Base-by-base conservation (phyloP, 1,140 invertebrate genomes). In the Drosophila subpulchrella region DNA sequence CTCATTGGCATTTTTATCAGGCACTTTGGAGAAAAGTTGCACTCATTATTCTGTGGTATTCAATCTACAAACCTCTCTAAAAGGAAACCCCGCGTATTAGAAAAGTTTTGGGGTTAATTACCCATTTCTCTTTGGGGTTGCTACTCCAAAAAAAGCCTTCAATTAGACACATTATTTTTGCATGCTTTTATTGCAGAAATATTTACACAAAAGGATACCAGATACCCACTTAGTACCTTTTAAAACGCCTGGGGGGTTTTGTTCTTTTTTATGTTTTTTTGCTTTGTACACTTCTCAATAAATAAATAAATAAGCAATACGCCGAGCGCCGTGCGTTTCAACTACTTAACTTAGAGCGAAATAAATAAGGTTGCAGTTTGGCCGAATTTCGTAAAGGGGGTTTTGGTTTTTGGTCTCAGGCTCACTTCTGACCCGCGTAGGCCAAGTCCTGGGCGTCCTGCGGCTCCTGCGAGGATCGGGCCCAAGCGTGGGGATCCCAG, bases 401-500 rank as follows among this genome's bases (percentile, higher is more conserved):
- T 51, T 38, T 62, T 42, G 41, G 60, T 50, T 39, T 11, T 8
- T 20, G 8, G 24, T 56, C 39, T 72, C 70, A 78, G 58, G 81
- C 74, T 59, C 67, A 75, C 44, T 90, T 90, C 91, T 95, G 94
- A 57, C 92, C 95, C 61, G 93, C 93, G 93, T 95, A 96, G 41
- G 95, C 95, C 80, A 95, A 93, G 85, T 95, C 94, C 79, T 95
- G 95, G 32, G 94, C 94, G 80, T 93, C 94, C 86, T 93, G 91
- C 17, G 77, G 84, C 71, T 92, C 89, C 48, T 90, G 82, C 10
- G 89, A 92, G 30, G 89, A 91, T 50, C 91, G 88, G 51, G 90
- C 83, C 91, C 90, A 92, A 24, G 82, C 91, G 57, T 91, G 91
- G 6, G 91, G 93, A 73, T 96, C 95, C 93, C 95, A 95, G 60